Percentiles rank a stretch among this genome's conserved stretches.
Evolutionary conservation across 2,888 invertebrate genomes (phyloP).

Genomic region (Athalia rosae): DNA sequence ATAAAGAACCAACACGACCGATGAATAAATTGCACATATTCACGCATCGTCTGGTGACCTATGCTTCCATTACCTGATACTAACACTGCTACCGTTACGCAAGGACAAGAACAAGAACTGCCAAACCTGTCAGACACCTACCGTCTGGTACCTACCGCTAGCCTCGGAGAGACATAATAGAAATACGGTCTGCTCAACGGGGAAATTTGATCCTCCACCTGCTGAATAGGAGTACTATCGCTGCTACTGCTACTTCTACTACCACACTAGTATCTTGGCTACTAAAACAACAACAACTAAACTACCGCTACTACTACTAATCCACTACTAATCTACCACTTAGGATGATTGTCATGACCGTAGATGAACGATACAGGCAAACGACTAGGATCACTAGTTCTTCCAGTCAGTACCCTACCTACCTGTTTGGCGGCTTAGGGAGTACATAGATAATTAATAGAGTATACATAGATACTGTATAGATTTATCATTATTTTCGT

Average conservation of each 20-base stretch:
- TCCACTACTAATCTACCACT: conserved; percentile 62
- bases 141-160: not conserved
- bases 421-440: conserved; percentile 72
- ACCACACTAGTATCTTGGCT: conserved; percentile 19
- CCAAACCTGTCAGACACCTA: not conserved
- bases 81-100: not conserved
- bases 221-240: conserved; percentile 51
- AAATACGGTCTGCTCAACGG: no score
- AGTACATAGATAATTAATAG: conserved; percentile 69
- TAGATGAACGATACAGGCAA: conserved; percentile 71
- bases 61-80: not conserved
- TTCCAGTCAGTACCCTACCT: conserved; percentile 72
- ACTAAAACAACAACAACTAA: no score
- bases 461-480: conserved; percentile 38
- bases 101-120: not conserved
- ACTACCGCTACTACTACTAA: conserved; percentile 53
- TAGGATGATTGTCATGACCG: conserved; percentile 73
- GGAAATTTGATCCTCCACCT: not conserved
- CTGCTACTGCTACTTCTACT: conserved; percentile 55
- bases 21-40: not conserved
- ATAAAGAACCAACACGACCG: not conserved
- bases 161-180: no score
- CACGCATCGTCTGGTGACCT: no score
- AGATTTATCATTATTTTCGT: conserved; percentile 43
- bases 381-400: conserved; percentile 72